Conservation (phyloP, 2,113 vertebrate species). For the Ursus arctos region DNA sequence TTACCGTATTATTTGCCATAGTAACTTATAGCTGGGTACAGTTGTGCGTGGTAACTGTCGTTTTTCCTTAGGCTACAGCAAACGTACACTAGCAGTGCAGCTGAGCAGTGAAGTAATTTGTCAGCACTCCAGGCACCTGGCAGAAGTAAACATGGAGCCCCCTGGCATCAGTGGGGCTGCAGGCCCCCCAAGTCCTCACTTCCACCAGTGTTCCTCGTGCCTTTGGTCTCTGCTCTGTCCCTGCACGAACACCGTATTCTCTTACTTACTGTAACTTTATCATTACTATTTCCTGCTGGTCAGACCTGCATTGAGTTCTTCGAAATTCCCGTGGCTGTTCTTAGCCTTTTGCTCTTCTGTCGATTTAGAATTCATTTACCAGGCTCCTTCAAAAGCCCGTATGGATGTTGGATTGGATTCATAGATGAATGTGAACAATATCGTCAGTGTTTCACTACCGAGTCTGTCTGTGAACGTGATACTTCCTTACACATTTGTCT, state of each 20-base stretch:
- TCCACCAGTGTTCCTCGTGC: background rate
- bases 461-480: background rate
- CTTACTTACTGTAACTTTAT: too few relatives aligned
- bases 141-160: background rate
- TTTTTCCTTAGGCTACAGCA: background rate
- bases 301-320: background rate
- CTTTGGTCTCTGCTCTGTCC: too few relatives aligned
- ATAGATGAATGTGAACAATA: fast-evolving
- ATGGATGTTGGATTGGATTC: background rate
- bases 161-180: background rate
- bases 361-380: background rate
- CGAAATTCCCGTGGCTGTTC: background rate
- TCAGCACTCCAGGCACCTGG: too few relatives aligned
- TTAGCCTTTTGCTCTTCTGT: background rate
- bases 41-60: background rate
- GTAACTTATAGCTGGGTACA: background rate
- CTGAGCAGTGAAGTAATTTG: background rate
- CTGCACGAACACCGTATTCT: background rate
- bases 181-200: background rate
- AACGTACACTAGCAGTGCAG: background rate
- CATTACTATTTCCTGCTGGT: background rate
- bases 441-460: background rate
- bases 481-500: background rate
- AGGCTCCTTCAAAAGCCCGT: background rate
- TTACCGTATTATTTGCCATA: background rate